A percentile compares a stretch with the other conserved stretches of the same genome.
These are phyloP conservation scores for Cerceris rybyensis DNA, from an alignment of 2,888 invertebrate species.

Conservation along the genomic window DNA sequence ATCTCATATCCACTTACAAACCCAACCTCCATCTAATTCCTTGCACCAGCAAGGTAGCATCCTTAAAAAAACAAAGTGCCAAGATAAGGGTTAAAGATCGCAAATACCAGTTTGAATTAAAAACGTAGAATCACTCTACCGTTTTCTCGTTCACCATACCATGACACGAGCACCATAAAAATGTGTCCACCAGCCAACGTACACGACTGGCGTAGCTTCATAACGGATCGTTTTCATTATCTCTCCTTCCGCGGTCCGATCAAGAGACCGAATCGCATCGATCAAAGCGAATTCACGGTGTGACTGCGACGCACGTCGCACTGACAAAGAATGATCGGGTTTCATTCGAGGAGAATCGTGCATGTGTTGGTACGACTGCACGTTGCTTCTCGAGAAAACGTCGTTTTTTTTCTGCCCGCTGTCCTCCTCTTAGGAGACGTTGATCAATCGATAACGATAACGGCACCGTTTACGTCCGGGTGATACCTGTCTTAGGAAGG, in stretches of 20 bases:
- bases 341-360: slow-evolving; percentile 41
- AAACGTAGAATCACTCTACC: no score
- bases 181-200: slow-evolving; percentile 20
- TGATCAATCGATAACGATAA: not conserved
- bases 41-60: no score
- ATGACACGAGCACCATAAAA: not conserved
- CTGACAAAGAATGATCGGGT: slow-evolving; percentile 78
- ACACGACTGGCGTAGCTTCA: slow-evolving; percentile 21
- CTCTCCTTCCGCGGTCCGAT: slow-evolving; percentile 28
- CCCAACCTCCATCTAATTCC: no score
- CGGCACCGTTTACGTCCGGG: not conserved
- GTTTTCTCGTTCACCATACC: no score
- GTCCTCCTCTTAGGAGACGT: not conserved
- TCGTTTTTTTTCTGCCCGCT: slow-evolving; percentile 31
- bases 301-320: slow-evolving; percentile 76
- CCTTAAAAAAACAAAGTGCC: no score
- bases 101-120: no score
- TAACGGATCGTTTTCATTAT: slow-evolving; percentile 72
- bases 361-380: slow-evolving; percentile 53
- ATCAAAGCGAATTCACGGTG: slow-evolving; percentile 69
- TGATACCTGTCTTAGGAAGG: not conserved
- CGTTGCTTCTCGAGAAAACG: slow-evolving; percentile 20
- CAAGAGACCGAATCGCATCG: slow-evolving; percentile 65
- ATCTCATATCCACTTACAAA: no score
- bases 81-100: no score